Conservation (phyloP, 2,888 invertebrate genomes). For the Lasioglossum morio region DNA sequence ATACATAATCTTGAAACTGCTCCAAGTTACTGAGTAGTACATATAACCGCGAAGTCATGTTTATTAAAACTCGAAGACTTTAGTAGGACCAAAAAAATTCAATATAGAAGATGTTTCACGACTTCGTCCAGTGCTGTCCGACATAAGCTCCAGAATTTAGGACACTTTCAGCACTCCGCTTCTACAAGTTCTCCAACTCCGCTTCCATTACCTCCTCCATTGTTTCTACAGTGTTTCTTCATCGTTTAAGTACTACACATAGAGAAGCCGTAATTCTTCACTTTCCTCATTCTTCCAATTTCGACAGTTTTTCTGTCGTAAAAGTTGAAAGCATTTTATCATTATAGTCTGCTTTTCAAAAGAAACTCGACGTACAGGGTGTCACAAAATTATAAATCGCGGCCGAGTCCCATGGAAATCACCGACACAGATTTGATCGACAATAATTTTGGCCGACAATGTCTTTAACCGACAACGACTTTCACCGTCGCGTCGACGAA, state of each 20-base stretch:
- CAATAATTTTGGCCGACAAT: no score
- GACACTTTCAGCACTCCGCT: neutral
- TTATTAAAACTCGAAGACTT: neutral
- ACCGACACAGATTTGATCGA: no score
- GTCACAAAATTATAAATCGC: no score
- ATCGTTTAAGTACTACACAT: neutral
- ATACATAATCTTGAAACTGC: neutral
- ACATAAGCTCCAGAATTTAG: neutral
- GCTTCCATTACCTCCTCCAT: neutral
- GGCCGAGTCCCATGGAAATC: no score
- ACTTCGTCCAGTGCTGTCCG: neutral
- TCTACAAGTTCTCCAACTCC: neutral
- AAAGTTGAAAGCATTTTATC: neutral
- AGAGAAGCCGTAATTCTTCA: neutral
- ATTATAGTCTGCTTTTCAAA: neutral
- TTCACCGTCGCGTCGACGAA: no score
- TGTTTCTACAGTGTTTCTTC: neutral
- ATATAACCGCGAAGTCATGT: neutral
- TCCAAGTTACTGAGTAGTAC: neutral
- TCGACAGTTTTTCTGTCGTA: neutral
- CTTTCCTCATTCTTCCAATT: neutral
- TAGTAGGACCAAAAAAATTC: neutral
- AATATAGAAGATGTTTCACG: neutral
- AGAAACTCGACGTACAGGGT: neutral
- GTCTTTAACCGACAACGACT: no score